Conservation (phyloP, 2,888 invertebrate genomes). For the Petrolisthes cinctipes region DNA sequence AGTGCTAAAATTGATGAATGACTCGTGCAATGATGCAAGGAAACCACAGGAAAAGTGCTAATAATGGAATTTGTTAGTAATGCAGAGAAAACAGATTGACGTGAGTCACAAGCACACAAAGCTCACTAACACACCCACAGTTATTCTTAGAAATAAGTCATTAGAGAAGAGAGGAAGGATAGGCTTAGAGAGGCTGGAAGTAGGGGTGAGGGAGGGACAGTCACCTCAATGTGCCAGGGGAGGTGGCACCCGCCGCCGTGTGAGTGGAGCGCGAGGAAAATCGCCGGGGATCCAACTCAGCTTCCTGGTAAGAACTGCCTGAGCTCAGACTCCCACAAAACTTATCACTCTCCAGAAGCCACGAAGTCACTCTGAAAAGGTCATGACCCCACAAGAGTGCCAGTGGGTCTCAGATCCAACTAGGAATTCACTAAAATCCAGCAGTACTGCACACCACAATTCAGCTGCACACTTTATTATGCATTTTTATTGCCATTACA, state of each 20-base stretch:
- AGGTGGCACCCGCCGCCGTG: conserved; percentile 60
- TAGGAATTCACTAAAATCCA: conserved; percentile 85
- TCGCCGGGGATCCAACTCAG: conserved; percentile 50
- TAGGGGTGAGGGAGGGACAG: neutral
- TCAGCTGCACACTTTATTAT: too few relatives aligned
- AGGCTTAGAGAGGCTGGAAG: neutral
- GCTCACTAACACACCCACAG: neutral
- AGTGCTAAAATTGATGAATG: too few relatives aligned
- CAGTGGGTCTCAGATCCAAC: conserved; percentile 78
- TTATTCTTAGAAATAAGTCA: neutral
- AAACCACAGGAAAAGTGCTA: too few relatives aligned
- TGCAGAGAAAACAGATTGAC: too few relatives aligned
- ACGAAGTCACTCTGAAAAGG: conserved; percentile 61
- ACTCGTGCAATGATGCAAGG: too few relatives aligned
- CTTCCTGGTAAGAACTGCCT: conserved; percentile 49
- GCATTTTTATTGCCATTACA: too few relatives aligned
- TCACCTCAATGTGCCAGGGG: conserved; percentile 61
- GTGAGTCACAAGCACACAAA: too few relatives aligned
- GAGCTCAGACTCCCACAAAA: conserved; percentile 56
- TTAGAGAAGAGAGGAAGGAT: neutral
- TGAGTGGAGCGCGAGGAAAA: conserved; percentile 56
- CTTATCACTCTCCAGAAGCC: conserved; percentile 62
- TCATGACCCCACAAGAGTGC: conserved; percentile 18
- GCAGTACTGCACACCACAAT: too few relatives aligned
- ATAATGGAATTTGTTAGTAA: too few relatives aligned